These are phyloP conservation scores for Sitta carolinensis DNA, from an alignment of 2,797 vertebrate genomes.

Conservation along the genomic window DNA sequence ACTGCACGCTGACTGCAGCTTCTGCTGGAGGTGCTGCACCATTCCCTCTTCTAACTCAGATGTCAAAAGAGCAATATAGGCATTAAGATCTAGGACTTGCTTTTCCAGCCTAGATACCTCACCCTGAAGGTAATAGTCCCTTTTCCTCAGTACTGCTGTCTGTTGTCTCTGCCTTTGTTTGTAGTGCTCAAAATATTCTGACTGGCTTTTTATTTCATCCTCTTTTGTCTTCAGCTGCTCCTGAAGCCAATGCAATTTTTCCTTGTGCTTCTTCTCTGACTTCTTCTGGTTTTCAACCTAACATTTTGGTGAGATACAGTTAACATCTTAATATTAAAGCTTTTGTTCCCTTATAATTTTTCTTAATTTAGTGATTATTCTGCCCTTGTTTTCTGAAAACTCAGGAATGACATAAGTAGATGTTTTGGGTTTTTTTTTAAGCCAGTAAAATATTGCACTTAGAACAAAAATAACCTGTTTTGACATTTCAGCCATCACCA, in stretches of 20 bases:
- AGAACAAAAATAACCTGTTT: neutral
- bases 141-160: slow-evolving; percentile 71
- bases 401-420: neutral
- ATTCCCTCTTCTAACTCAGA: slow-evolving; percentile 32
- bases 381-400: neutral
- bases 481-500: neutral
- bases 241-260: slow-evolving; percentile 77
- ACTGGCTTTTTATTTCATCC: slow-evolving; percentile 81
- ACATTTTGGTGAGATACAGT: neutral
- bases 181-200: slow-evolving; percentile 83
- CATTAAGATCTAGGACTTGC: slow-evolving; percentile 76
- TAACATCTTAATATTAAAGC: neutral
- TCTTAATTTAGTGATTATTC: neutral
- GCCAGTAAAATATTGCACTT: neutral
- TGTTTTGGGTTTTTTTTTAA: neutral
- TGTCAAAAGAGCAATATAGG: slow-evolving; percentile 62
- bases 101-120: slow-evolving; percentile 79
- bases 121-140: slow-evolving; percentile 74
- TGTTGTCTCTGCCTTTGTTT: slow-evolving; percentile 81
- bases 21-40: neutral
- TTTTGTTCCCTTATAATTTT: neutral
- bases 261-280: slow-evolving; percentile 74
- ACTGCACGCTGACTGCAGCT: slow-evolving; percentile 15
- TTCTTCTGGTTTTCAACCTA: slow-evolving; percentile 78
- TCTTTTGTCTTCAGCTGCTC: slow-evolving; percentile 81